Evolutionary conservation across 2,888 invertebrate genomes (phyloP).

Genomic region (Eumerus sabulonum): DNA sequence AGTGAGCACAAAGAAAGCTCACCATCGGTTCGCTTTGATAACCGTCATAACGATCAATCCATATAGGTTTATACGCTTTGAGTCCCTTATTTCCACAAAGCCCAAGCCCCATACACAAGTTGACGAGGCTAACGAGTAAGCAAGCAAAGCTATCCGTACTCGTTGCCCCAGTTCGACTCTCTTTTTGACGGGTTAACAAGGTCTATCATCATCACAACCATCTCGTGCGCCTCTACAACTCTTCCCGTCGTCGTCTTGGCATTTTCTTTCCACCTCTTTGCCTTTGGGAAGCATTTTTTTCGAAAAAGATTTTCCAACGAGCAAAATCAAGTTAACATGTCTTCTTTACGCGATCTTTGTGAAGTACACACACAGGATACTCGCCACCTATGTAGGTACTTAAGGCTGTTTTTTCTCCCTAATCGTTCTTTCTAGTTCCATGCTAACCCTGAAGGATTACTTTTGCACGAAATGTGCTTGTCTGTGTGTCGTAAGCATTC

Average conservation of each 20-base stretch:
- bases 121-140: no score
- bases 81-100: no score
- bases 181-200: conserved; percentile 62
- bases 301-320: conserved; percentile 17
- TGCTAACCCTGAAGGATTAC: conserved; percentile 29
- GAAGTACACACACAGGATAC: conserved; percentile 36
- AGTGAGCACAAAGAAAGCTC: no score
- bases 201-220: conserved; percentile 51
- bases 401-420: conserved; percentile 40
- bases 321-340: conserved; percentile 60
- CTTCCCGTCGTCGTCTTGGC: conserved; percentile 1
- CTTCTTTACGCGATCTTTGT: conserved; percentile 48
- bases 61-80: no score
- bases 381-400: conserved; percentile 34
- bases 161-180: conserved; percentile 62
- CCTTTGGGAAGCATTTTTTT: conserved; percentile 42
- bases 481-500: neutral
- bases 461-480: conserved; percentile 22
- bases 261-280: conserved; percentile 18
- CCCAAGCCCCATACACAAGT: no score
- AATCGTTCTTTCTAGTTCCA: conserved; percentile 1
- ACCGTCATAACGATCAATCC: no score
- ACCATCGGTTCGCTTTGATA: no score
- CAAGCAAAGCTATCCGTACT: conserved; percentile 24
- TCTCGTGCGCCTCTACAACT: conserved; percentile 43